Evolutionary conservation across 2,888 invertebrate species (phyloP), one percentile per base, ranked within the genome.

Genomic region (Yponomeuta plumbellus): DNA sequence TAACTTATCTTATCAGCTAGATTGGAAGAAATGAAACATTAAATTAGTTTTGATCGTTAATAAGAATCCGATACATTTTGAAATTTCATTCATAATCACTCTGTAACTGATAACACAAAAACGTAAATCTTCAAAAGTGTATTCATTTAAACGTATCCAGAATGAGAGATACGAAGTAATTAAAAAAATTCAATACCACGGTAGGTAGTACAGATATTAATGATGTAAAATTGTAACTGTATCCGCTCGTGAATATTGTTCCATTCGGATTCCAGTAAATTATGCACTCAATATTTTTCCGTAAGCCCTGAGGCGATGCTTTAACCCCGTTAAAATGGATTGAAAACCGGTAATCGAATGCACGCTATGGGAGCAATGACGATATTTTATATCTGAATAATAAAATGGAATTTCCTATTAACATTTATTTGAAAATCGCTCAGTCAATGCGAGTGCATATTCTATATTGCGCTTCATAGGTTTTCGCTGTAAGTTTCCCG

Each of bases 331-430:
- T 86, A 85, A 88, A 89, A 83, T 84, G 84, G 86, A 89, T 88
- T 88, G 87, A 86, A 88, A 81, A 87, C 87, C 86, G 86, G 88
- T 88, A 89, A 90, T 90, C 90, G 89, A 88, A 88, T 88, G 80
- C 82, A 82, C 78, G 82, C 81, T 80, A 82, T 87, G 89, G 86
- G 79, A 85, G 84, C 83, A 81, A 83, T 84, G 85, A 84, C 87
- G 88, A 87, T 89, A 88, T 89, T 90, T 87, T 85, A 87, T 84
- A 88, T 88, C 85, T 88, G 86, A 88, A 88, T 85, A 85, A 88
- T 85, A 85, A 80, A 80, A 83, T 82, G 79, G 77, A 80, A 83
- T 80, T 62, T 61, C 44, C 62, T 23, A 21, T 59, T 59, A 13
- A 59, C 23, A 56, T 66, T 67, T 69, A 67, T 63, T 61, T 44